Percentiles rank a stretch among this genome's conserved stretches.
These are phyloP conservation scores for Agrilus biguttatus DNA, from an alignment of 2,888 invertebrate species.

Conservation along the genomic window DNA sequence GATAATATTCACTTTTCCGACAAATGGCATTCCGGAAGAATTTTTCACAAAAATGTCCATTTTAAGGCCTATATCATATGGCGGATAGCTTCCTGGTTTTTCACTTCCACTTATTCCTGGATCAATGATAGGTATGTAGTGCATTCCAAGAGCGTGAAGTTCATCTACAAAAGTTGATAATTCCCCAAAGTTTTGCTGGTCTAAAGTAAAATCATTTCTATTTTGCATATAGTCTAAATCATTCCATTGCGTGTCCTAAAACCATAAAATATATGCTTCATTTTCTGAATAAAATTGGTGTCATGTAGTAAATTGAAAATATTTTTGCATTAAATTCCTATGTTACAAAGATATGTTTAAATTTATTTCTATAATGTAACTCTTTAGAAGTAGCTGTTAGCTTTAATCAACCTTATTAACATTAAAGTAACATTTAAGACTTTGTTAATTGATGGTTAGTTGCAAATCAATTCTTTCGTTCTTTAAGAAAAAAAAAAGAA, in stretches of 20 bases:
- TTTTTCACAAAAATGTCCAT: slow-evolving; percentile 64
- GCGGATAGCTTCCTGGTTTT: slow-evolving; percentile 49
- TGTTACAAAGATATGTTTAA: too few relatives aligned
- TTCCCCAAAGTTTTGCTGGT: slow-evolving; percentile 43
- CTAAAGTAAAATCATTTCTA: slow-evolving; percentile 66
- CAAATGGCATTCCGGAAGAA: slow-evolving; percentile 45
- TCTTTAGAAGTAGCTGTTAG: too few relatives aligned
- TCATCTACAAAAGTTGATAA: slow-evolving; percentile 55
- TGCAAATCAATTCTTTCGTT: too few relatives aligned
- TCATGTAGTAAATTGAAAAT: neutral
- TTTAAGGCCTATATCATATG: slow-evolving; percentile 60
- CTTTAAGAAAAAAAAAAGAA: too few relatives aligned
- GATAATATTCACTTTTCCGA: slow-evolving; percentile 46
- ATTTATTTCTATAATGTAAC: too few relatives aligned
- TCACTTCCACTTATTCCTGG: slow-evolving; percentile 63
- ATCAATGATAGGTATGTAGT: slow-evolving; percentile 60
- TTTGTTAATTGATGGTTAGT: too few relatives aligned
- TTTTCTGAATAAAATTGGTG: too few relatives aligned
- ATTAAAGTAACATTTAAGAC: too few relatives aligned
- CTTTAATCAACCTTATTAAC: too few relatives aligned
- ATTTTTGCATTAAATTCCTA: neutral
- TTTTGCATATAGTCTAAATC: slow-evolving; percentile 75
- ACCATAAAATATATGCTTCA: neutral
- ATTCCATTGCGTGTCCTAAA: slow-evolving; percentile 67
- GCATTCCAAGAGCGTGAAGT: slow-evolving; percentile 56